phyloP scores from a whole-genome alignment of 2,888 invertebrate species.

The Camponotus fellah region DNA sequence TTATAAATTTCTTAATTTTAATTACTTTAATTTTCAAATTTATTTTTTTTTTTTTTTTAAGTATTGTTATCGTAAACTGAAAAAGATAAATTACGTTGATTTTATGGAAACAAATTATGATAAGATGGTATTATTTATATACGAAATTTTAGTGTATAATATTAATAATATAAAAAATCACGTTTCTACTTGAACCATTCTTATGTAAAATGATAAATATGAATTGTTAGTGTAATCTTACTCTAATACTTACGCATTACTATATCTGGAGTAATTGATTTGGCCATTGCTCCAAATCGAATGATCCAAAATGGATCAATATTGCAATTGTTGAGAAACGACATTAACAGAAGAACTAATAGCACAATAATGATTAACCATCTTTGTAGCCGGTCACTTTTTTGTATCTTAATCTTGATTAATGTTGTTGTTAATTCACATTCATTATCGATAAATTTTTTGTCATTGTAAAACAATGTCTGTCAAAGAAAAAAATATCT shows the following conservation, averaged over 20 bases:
- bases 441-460: conserved; percentile 63
- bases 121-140: background rate
- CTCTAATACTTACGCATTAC: conserved; percentile 23
- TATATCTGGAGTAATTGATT: conserved; percentile 65
- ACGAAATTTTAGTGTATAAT: background rate
- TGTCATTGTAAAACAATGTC: conserved; percentile 73
- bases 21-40: no score
- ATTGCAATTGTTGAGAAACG: conserved; percentile 79
- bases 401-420: conserved; percentile 64
- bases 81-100: no score
- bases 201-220: background rate
- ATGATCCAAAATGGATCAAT: conserved; percentile 75
- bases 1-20: no score
- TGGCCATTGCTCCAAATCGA: conserved; percentile 66
- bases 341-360: conserved; percentile 78
- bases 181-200: background rate
- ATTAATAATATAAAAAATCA: background rate
- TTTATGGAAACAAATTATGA: background rate
- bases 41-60: no score
- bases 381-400: conserved; percentile 75
- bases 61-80: no score
- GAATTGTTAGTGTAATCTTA: background rate
- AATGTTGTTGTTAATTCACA: conserved; percentile 47
- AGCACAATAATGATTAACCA: conserved; percentile 78
- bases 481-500: conserved; percentile 33